Conservation (phyloP, 1,140 invertebrate species). For the Tetragnatha versicolor region DNA sequence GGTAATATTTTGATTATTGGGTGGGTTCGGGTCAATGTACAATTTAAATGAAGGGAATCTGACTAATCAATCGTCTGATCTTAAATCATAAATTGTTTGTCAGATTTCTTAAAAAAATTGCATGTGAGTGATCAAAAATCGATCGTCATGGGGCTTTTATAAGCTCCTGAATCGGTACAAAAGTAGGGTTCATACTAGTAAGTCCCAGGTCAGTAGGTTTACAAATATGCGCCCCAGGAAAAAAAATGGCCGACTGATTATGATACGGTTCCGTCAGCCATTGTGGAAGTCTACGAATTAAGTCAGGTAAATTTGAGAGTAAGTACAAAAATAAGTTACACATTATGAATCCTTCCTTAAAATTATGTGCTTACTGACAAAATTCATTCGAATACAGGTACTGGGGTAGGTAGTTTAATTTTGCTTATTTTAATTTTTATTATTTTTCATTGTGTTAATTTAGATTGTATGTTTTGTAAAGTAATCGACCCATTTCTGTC, state of each 20-base stretch:
- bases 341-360: background rate
- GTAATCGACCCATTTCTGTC: background rate
- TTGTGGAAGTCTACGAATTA: slow-evolving; percentile 14
- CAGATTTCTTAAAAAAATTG: background rate
- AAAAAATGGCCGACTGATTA: slow-evolving; percentile 44
- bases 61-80: background rate
- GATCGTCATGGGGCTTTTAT: too few species aligned
- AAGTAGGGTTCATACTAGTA: too few species aligned
- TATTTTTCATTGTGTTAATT: slow-evolving; percentile 25
- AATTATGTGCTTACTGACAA: background rate
- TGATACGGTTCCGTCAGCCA: slow-evolving; percentile 23
- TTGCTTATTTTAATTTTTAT: slow-evolving; percentile 13
- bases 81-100: slow-evolving; percentile 4
- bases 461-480: slow-evolving; percentile 28
- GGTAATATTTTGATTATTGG: slow-evolving; percentile 46
- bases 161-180: too few species aligned
- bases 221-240: too few species aligned
- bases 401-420: background rate
- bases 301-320: slow-evolving; percentile 9
- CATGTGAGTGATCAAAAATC: slow-evolving; percentile 17
- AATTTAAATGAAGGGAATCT: slow-evolving; percentile 8
- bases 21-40: slow-evolving; percentile 32
- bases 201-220: too few species aligned
- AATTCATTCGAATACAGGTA: background rate
- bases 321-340: slow-evolving; percentile 46